phyloP scores from a whole-genome alignment of 2,797 vertebrate species.

The Pangasius krempfi region DNA sequence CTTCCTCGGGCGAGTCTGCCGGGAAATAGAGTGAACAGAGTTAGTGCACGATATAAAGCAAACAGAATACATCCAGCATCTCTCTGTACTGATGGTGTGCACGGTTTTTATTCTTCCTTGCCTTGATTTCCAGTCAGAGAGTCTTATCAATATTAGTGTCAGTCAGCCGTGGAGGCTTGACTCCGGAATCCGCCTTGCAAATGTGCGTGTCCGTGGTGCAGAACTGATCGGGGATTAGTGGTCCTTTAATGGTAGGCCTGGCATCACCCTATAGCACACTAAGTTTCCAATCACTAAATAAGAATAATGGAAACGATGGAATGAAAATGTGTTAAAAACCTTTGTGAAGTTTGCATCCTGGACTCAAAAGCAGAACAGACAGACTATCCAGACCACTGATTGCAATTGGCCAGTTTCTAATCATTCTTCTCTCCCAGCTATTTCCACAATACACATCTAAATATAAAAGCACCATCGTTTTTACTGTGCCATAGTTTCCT shows the following conservation, averaged over 20 bases:
- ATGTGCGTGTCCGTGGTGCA: background rate
- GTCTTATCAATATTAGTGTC: background rate
- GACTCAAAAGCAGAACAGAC: background rate
- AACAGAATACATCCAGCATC: background rate
- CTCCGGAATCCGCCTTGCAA: background rate
- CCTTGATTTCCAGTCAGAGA: conserved; percentile 12
- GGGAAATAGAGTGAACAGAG: background rate
- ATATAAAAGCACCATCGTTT: background rate
- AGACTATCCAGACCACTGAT: background rate
- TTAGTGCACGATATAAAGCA: background rate
- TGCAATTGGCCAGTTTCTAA: background rate
- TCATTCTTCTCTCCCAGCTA: background rate
- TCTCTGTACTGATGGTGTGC: background rate
- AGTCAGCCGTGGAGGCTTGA: background rate
- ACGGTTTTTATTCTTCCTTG: conserved; percentile 1
- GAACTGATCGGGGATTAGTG: background rate
- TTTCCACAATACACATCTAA: background rate
- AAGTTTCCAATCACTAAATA: background rate
- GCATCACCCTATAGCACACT: background rate
- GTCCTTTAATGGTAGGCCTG: background rate
- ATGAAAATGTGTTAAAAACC: background rate
- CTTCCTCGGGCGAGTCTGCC: conserved; percentile 5
- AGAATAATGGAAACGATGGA: background rate
- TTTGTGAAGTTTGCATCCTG: conserved; percentile 1
- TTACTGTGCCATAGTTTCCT: background rate